phyloP scores from a whole-genome alignment of 1,140 invertebrate genomes.

The Hyles euphorbiae region DNA sequence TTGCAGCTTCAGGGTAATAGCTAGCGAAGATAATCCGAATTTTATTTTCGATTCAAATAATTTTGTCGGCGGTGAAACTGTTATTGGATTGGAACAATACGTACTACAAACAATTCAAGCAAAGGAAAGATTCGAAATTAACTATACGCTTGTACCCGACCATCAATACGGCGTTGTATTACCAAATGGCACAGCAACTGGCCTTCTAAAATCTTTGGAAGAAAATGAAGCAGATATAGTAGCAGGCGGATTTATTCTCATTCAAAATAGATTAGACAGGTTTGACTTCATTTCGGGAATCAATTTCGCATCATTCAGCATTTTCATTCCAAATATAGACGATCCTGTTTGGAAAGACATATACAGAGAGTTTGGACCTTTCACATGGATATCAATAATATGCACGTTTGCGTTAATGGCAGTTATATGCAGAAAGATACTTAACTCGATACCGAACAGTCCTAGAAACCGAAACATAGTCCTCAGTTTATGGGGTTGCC shows the following conservation, averaged over 20 bases:
- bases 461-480: conserved; percentile 12
- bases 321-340: conserved; percentile 30
- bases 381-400: conserved; percentile 34
- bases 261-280: conserved; percentile 28
- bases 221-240: conserved; percentile 27
- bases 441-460: conserved; percentile 1
- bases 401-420: conserved; percentile 9
- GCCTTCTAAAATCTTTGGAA: conserved; percentile 27
- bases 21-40: conserved; percentile 29
- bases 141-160: conserved; percentile 12
- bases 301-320: conserved; percentile 28
- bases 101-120: conserved; percentile 28
- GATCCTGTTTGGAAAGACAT: conserved; percentile 39
- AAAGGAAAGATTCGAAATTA: conserved; percentile 19
- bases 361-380: conserved; percentile 33
- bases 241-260: conserved; percentile 31
- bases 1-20: conserved; percentile 32
- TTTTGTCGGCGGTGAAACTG: conserved; percentile 19
- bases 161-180: conserved; percentile 31
- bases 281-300: conserved; percentile 43
- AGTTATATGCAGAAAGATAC: conserved; percentile 9
- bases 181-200: conserved; percentile 32
- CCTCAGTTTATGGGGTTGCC: conserved; percentile 39
- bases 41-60: conserved; percentile 26
- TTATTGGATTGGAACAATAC: conserved; percentile 37